Conservation (phyloP, 1,140 invertebrate genomes). For the Tetramorium parvispinum region DNA sequence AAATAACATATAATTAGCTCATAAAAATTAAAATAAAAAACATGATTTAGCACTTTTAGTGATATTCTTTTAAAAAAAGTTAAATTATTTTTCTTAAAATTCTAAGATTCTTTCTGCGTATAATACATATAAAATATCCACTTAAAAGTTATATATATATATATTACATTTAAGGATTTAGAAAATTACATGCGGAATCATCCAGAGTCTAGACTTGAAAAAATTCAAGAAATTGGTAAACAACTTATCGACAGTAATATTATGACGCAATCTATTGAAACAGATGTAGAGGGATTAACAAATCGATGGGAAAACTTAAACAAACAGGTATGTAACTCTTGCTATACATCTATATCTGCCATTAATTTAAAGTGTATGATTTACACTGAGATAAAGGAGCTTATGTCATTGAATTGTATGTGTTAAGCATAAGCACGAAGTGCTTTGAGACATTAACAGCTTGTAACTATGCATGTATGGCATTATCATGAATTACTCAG, state of each 20-base stretch:
- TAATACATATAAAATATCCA: not conserved
- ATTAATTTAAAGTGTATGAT: slow-evolving; percentile 28
- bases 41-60: not conserved
- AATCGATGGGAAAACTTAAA: slow-evolving; percentile 89
- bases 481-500: slow-evolving; percentile 24
- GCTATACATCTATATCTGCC: not conserved
- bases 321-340: slow-evolving; percentile 86
- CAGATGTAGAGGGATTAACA: slow-evolving; percentile 90
- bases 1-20: not conserved
- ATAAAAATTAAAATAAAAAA: slow-evolving; percentile 46
- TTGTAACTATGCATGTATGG: slow-evolving; percentile 64
- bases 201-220: slow-evolving; percentile 89
- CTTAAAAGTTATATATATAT: not conserved
- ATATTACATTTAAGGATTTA: slow-evolving; percentile 87
- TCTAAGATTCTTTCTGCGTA: slow-evolving; percentile 78
- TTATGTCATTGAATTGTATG: slow-evolving; percentile 33
- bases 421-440: slow-evolving; percentile 12
- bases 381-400: slow-evolving; percentile 27
- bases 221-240: slow-evolving; percentile 92
- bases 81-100: not conserved
- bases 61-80: not conserved
- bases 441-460: slow-evolving; percentile 21
- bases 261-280: slow-evolving; percentile 90
- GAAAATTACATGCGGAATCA: slow-evolving; percentile 94
- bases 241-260: slow-evolving; percentile 91